Base-by-base conservation (phyloP, 2,113 vertebrate genomes). In the Calidris pugnax region DNA sequence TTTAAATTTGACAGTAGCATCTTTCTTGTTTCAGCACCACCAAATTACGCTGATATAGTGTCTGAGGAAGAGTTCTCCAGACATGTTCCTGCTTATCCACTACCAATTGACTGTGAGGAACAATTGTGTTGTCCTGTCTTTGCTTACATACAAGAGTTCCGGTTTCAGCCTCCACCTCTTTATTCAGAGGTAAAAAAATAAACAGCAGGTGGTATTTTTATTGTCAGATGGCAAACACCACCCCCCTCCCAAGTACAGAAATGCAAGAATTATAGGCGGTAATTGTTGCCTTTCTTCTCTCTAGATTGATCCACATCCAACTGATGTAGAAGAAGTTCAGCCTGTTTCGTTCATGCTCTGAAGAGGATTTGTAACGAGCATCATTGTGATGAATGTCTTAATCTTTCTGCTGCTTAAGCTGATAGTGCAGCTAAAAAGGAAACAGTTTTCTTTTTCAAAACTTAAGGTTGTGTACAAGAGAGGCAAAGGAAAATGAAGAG, bases 21-120 rank as follows among this genome's bases (percentile, higher is more conserved):
- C 59, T 93, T 41, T 78, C 74, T 56, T 60, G 84, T 94, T 95
- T 86, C 85, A 99, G 98, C 98, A 39, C 98, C 98, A 87, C 98
- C 98, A 53, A 98, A 98, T 97, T 99, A 99, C 12, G 98, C 98
- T 73, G 98, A 99, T 81, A 97, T 99, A 85, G 98, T 99, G 51
- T 98, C 98, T 7, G 98, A 98, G 85, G 98, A 98, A 85, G 98
- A 98, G 68, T 98, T 98, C 90, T 98, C 98, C 22, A 95, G 97
- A 63, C 97, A 98, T 43, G 60, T 93, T 53, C 97, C 98, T 51
- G 87, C 97, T 27, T 96, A 97, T 71, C 95, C 97, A 47, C 97
- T 91, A 55, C 97, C 95, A 18, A 74, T 95, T 12, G 88, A 97
- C 84, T 96, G 97, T 63, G 97, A 97, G 53, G 97, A 98, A 37